Base-by-base conservation (phyloP, 2,797 vertebrate genomes). In the Sandelia bainsii region DNA sequence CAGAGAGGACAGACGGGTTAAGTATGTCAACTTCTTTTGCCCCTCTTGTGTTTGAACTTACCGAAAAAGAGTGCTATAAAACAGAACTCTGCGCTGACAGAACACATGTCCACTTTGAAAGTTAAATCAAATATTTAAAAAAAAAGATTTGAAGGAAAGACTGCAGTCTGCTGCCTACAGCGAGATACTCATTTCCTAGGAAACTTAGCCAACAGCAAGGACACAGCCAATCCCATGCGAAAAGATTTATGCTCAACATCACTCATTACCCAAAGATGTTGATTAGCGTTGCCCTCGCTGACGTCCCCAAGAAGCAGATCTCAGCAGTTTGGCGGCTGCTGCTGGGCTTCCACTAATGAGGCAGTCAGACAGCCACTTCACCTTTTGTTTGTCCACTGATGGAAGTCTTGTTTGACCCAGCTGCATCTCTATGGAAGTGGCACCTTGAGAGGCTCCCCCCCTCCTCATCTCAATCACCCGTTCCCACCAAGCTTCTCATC, bases 401-500 rank as follows among this genome's bases (percentile, higher is more conserved):
- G 95, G 94, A 94, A 96, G 96, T 96, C 95, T 96, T 95, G 95
- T 96, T 96, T 93, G 95, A 95, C 93, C 95, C 95, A 96, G 95
- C 96, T 96, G 95, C 93, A 94, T 97, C 95, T 96, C 96, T 95
- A 97, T 97, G 96, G 96, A 94, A 95, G 94, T 95, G 95, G 94
- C 94, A 96, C 96, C 95, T 96, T 95, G 93, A 95, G 95, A 95
- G 91, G 91, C 85, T 90, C 87, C 94, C 69, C 49, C 62, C 62
- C 39, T 5, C 51, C 63, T 48, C 72, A 57, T 66, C 73, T 78
- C 73, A 62, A 51, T 87, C 92, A 91, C 93, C 93, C 58, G 54
- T 78, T 80, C 77, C 61, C 93, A 91, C 85, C 58, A 78, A 59
- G 93, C 93, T 95, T 95, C 95, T 95, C 96, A 95, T 93, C 92